Conservation (phyloP, 2,113 vertebrate genomes). For the Ceuthmochares aereus region DNA sequence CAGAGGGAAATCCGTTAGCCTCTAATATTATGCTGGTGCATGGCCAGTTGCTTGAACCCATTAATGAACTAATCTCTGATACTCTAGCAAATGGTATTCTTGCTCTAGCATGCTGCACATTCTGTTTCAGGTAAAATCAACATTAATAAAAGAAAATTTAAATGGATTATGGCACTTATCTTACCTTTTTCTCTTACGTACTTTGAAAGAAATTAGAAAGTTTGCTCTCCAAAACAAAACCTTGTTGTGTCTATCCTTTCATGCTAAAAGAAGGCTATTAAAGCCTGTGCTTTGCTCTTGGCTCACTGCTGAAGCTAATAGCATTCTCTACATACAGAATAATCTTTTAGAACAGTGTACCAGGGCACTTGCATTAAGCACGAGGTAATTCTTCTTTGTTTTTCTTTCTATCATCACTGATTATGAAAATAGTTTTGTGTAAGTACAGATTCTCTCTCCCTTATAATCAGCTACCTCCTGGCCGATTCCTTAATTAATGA, state of each 20-base stretch:
- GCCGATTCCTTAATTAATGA: conserved; percentile 69
- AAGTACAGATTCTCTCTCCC: conserved; percentile 55
- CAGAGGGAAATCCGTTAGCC: conserved; percentile 69
- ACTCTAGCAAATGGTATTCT: conserved; percentile 36
- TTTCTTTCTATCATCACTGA: conserved; percentile 60
- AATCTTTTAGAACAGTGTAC: conserved; percentile 25
- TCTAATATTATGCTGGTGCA: conserved; percentile 70
- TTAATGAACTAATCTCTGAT: conserved; percentile 74
- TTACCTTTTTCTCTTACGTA: not conserved
- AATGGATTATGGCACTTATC: not conserved
- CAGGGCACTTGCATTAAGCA: conserved; percentile 36
- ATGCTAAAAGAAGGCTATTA: not conserved
- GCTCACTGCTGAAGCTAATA: not conserved
- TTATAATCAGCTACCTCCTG: conserved; percentile 68
- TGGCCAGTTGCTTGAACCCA: conserved; percentile 68
- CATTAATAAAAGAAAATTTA: not conserved
- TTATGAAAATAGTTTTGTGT: conserved; percentile 70
- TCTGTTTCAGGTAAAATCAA: conserved; percentile 68
- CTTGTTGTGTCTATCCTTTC: not conserved
- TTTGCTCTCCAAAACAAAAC: not conserved
- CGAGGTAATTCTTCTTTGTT: conserved; percentile 62
- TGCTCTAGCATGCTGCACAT: not conserved
- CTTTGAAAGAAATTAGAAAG: not conserved
- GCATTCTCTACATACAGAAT: not conserved
- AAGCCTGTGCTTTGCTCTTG: not conserved